These are phyloP conservation scores for Furcula furcula DNA, from an alignment of 2,888 invertebrate genomes.

Conservation along the genomic window DNA sequence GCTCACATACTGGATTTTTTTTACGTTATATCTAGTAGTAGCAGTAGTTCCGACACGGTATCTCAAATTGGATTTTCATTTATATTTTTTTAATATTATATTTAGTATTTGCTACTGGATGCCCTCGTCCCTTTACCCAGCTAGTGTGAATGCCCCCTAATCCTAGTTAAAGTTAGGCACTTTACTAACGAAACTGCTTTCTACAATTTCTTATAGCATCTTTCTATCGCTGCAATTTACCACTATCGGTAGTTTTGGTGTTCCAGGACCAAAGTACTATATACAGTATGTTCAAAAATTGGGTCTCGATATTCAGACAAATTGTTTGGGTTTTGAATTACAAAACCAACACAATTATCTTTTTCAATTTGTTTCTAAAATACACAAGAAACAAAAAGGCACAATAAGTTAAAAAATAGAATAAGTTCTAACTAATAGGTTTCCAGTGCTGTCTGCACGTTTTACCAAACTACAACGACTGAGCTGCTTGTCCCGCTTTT, in stretches of 20 bases:
- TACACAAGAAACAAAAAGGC: too few relatives aligned
- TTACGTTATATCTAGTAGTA: slow-evolving; percentile 45
- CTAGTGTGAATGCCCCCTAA: slow-evolving; percentile 75
- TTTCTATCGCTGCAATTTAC: slow-evolving; percentile 49
- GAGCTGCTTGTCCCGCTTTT: too few relatives aligned
- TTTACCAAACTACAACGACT: too few relatives aligned
- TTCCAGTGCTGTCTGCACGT: too few relatives aligned
- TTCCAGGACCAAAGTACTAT: slow-evolving; percentile 69
- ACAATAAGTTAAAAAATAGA: too few relatives aligned
- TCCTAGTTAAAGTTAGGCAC: slow-evolving; percentile 69
- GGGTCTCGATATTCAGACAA: too few relatives aligned
- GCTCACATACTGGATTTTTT: slow-evolving; percentile 78
- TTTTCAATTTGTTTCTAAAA: too few relatives aligned
- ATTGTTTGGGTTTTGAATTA: too few relatives aligned
- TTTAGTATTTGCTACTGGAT: slow-evolving; percentile 75
- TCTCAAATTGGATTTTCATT: slow-evolving; percentile 37
- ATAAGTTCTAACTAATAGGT: too few relatives aligned
- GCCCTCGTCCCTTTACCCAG: slow-evolving; percentile 72
- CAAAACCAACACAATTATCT: too few relatives aligned
- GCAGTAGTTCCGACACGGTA: slow-evolving; percentile 70
- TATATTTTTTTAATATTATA: slow-evolving; percentile 52
- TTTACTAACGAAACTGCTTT: slow-evolving; percentile 70
- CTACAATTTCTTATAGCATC: slow-evolving; percentile 37
- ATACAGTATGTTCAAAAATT: too few relatives aligned
- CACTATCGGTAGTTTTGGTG: slow-evolving; percentile 57